These are phyloP conservation scores for Nansenia antarctica DNA, from an alignment of 2,113 vertebrate genomes.

Conservation along the genomic window DNA sequence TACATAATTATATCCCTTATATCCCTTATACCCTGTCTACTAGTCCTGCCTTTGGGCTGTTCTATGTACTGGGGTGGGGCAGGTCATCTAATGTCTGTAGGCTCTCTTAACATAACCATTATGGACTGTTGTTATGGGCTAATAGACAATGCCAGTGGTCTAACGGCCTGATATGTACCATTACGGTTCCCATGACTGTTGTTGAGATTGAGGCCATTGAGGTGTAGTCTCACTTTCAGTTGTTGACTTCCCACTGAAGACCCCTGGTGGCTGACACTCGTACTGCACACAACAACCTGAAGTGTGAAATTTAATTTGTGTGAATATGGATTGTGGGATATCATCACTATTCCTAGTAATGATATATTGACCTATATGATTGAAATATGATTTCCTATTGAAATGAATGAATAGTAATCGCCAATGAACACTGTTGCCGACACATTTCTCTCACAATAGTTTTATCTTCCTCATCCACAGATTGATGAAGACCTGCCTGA, in stretches of 20 bases:
- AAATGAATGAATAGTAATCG: not conserved
- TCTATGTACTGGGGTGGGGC: too few relatives aligned
- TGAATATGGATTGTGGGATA: not conserved
- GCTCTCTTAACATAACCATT: constrained; percentile 68
- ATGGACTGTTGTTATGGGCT: constrained; percentile 61
- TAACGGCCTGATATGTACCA: too few relatives aligned
- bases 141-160: too few relatives aligned
- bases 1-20: too few relatives aligned
- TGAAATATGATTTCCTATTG: not conserved
- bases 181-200: constrained; percentile 59
- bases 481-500: too few relatives aligned
- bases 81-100: too few relatives aligned
- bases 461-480: too few relatives aligned
- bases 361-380: not conserved
- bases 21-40: too few relatives aligned
- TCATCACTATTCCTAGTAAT: not conserved
- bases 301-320: not conserved
- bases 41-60: too few relatives aligned
- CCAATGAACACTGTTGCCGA: too few relatives aligned
- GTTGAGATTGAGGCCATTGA: constrained; percentile 52
- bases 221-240: constrained; percentile 38
- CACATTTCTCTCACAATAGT: too few relatives aligned
- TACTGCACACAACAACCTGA: constrained; percentile 53
- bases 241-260: constrained; percentile 67
- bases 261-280: constrained; percentile 69